Evolutionary conservation across 2,797 vertebrate species (phyloP).

Genomic region (Rhynchonycteris naso): DNA sequence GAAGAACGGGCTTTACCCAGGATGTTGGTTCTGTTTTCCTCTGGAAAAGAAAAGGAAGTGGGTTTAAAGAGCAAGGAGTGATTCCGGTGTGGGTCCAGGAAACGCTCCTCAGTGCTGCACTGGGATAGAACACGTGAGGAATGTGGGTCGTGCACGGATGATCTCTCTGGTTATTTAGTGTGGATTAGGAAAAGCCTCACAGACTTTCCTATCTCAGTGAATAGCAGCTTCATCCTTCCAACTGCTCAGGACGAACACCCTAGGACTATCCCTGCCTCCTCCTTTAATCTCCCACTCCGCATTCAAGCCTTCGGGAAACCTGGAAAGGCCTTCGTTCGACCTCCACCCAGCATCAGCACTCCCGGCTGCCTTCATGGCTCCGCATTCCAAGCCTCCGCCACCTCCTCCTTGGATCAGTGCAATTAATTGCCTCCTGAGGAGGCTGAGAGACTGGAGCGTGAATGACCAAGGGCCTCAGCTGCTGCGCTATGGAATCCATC

Average conservation of each 20-base stretch:
- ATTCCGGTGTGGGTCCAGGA: background rate
- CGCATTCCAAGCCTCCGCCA: background rate
- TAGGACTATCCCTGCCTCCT: background rate
- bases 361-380: too few relatives aligned
- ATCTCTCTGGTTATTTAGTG: background rate
- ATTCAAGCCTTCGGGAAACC: background rate
- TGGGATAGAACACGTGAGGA: rapidly evolving
- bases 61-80: background rate
- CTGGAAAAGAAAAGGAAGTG: background rate
- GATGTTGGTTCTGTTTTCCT: background rate
- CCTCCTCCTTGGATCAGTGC: background rate
- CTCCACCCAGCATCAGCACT: background rate
- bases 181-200: background rate
- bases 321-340: background rate
- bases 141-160: background rate
- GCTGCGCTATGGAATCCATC: background rate
- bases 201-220: background rate
- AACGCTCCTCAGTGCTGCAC: background rate
- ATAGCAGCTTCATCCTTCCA: background rate
- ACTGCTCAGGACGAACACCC: background rate
- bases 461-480: background rate
- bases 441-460: background rate
- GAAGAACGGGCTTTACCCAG: background rate
- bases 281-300: background rate
- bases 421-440: background rate